Conservation (phyloP, 2,888 invertebrate genomes). For the Nephrotoma guestfalica region DNA sequence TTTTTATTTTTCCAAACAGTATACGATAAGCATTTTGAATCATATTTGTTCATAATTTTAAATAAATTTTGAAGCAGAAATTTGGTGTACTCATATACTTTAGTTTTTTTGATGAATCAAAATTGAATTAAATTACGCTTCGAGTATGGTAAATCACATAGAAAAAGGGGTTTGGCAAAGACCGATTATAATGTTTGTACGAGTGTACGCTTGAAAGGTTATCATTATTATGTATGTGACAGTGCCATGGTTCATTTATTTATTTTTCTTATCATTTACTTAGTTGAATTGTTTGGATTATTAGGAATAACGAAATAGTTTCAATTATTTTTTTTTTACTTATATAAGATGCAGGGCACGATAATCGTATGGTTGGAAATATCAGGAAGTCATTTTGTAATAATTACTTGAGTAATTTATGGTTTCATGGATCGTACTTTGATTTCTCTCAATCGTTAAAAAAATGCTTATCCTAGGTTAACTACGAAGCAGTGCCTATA, state of each 20-base stretch:
- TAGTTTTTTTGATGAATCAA: background rate
- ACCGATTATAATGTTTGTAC: background rate
- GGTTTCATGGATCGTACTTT: no score
- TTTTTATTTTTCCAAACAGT: background rate
- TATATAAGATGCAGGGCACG: background rate
- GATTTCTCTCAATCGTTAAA: no score
- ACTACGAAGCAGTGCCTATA: no score
- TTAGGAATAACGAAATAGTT: background rate
- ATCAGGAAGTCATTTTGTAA: background rate
- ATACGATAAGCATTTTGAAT: background rate
- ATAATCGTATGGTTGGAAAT: background rate
- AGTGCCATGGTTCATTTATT: background rate
- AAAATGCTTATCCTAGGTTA: no score
- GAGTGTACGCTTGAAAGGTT: background rate
- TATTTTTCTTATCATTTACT: background rate
- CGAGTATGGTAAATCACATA: background rate
- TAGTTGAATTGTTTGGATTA: background rate
- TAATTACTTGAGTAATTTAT: no score
- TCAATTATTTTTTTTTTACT: background rate
- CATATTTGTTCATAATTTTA: background rate
- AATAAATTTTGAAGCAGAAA: background rate
- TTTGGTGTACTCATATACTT: background rate
- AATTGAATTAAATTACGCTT: background rate
- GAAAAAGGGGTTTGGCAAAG: background rate
- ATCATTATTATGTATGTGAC: background rate